These are phyloP conservation scores for Archilochus colubris DNA, from an alignment of 2,113 vertebrate species.

Conservation along the genomic window DNA sequence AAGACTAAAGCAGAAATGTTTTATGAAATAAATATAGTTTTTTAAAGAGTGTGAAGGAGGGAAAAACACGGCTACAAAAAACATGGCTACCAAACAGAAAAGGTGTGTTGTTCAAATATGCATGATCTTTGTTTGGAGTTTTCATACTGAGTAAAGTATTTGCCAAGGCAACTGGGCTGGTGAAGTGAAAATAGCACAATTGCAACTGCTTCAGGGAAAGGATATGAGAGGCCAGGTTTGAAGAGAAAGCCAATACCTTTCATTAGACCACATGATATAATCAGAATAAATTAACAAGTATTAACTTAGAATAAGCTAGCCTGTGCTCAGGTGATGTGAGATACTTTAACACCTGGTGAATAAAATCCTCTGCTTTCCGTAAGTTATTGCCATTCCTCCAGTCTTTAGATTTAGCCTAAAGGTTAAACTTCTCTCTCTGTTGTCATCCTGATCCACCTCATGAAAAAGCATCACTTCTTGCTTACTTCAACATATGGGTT, in stretches of 20 bases:
- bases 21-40: background rate
- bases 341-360: background rate
- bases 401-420: background rate
- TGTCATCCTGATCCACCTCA: background rate
- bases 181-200: background rate
- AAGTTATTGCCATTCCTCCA: background rate
- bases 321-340: background rate
- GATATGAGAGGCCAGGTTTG: background rate
- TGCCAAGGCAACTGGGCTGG: background rate
- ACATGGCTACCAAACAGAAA: background rate
- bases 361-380: background rate
- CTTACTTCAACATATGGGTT: background rate
- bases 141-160: background rate
- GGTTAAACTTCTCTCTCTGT: background rate
- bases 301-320: background rate
- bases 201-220: background rate
- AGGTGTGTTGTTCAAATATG: background rate
- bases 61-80: background rate
- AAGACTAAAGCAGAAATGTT: background rate
- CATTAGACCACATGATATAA: background rate
- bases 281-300: background rate
- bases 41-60: background rate
- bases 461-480: background rate
- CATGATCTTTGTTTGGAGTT: background rate
- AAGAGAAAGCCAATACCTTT: background rate